Conservation (phyloP, 2,113 vertebrate genomes). For the Antigone vipio region DNA sequence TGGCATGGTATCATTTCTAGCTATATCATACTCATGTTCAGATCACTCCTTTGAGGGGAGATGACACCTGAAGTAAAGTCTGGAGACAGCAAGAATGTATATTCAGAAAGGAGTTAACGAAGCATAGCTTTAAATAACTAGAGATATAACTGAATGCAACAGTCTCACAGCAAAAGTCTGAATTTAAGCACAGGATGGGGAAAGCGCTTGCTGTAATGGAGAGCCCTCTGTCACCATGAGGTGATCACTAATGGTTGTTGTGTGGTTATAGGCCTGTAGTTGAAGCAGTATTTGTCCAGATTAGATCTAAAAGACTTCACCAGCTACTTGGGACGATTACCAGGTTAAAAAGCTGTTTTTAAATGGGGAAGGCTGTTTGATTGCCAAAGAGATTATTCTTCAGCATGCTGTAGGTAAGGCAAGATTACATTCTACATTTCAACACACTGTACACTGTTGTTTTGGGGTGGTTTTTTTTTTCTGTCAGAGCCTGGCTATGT, state of each 20-base stretch:
- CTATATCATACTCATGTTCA: neutral
- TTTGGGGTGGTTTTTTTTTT: neutral
- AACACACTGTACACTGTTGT: neutral
- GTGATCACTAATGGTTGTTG: neutral
- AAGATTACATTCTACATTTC: neutral
- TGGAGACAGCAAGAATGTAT: neutral
- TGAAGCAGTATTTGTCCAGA: neutral
- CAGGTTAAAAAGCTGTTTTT: neutral
- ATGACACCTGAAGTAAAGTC: neutral
- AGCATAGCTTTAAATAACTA: neutral
- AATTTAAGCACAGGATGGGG: neutral
- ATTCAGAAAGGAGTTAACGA: neutral
- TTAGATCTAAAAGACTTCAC: neutral
- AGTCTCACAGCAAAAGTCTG: neutral
- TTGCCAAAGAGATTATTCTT: neutral
- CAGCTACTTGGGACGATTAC: neutral
- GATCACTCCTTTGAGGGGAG: neutral
- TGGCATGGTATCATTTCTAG: neutral
- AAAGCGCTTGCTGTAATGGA: neutral
- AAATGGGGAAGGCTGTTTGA: neutral
- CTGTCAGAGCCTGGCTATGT: slow-evolving; percentile 86
- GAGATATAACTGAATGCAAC: neutral
- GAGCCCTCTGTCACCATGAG: neutral
- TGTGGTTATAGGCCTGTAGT: neutral
- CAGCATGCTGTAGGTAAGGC: neutral